Evolutionary conservation across 2,888 invertebrate species (phyloP).

Genomic region (Tortricodes alternella): DNA sequence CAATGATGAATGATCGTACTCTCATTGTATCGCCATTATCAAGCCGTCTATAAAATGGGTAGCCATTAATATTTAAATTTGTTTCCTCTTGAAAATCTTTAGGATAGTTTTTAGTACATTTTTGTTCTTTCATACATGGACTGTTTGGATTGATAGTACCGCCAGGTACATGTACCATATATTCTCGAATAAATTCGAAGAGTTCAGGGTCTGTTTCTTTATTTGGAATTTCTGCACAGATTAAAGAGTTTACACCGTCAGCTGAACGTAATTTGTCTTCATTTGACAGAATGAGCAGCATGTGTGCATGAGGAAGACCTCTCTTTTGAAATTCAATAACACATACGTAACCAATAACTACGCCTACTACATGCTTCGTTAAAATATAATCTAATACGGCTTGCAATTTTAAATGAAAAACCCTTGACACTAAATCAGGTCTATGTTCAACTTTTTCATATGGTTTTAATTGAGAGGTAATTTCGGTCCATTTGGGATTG

Average conservation of each 20-base stretch:
- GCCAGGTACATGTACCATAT: slow-evolving; percentile 34
- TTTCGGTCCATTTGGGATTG: slow-evolving; percentile 61
- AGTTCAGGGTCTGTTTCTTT: slow-evolving; percentile 29
- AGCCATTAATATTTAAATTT: slow-evolving; percentile 38
- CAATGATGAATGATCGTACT: slow-evolving; percentile 33
- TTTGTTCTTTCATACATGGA: slow-evolving; percentile 32
- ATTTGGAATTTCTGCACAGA: slow-evolving; percentile 33
- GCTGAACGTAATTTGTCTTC: slow-evolving; percentile 39
- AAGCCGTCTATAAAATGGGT: slow-evolving; percentile 43
- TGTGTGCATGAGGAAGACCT: slow-evolving; percentile 41
- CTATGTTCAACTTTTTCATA: slow-evolving; percentile 45
- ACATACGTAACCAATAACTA: slow-evolving; percentile 35
- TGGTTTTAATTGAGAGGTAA: slow-evolving; percentile 43
- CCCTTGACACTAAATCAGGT: slow-evolving; percentile 51
- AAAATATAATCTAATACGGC: slow-evolving; percentile 37
- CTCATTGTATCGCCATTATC: slow-evolving; percentile 34
- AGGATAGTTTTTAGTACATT: slow-evolving; percentile 33
- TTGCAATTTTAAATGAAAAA: slow-evolving; percentile 47
- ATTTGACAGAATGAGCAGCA: slow-evolving; percentile 36
- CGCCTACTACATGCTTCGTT: slow-evolving; percentile 34
- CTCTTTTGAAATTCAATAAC: slow-evolving; percentile 49
- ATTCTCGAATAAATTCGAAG: slow-evolving; percentile 31
- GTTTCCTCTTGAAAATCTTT: slow-evolving; percentile 41
- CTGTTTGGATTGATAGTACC: slow-evolving; percentile 28
- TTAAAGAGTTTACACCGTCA: slow-evolving; percentile 32